Conservation (phyloP, 2,113 vertebrate species). For the Bubo bubo region DNA sequence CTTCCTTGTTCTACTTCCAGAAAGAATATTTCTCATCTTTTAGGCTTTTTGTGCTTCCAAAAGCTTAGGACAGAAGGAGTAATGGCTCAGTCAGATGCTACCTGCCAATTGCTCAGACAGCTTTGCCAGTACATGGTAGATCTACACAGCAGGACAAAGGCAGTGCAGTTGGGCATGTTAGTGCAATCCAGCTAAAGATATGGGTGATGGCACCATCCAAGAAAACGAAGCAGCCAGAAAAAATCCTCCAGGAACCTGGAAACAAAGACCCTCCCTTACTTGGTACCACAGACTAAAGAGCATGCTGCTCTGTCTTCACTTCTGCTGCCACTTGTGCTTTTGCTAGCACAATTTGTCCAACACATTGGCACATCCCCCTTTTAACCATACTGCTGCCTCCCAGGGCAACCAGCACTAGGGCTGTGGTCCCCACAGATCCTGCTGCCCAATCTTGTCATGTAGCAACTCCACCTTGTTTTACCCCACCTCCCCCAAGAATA, state of each 20-base stretch:
- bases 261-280: not conserved
- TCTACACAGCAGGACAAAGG: not conserved
- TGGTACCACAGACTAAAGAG: not conserved
- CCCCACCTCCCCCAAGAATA: not conserved
- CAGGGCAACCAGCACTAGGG: not conserved
- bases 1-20: not conserved
- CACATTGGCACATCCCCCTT: not conserved
- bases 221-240: not conserved
- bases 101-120: not conserved
- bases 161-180: rapidly evolving
- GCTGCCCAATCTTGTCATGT: not conserved
- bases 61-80: not conserved
- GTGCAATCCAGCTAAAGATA: not conserved
- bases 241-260: not conserved
- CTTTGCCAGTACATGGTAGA: not conserved
- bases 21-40: not conserved
- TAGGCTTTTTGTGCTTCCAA: not conserved
- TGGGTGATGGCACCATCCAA: not conserved
- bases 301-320: not conserved
- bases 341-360: not conserved
- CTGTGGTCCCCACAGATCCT: not conserved
- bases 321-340: not conserved
- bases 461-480: not conserved
- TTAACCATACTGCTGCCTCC: not conserved
- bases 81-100: not conserved